Conservation (phyloP, 1,140 invertebrate genomes). For the Cylas formicarius region DNA sequence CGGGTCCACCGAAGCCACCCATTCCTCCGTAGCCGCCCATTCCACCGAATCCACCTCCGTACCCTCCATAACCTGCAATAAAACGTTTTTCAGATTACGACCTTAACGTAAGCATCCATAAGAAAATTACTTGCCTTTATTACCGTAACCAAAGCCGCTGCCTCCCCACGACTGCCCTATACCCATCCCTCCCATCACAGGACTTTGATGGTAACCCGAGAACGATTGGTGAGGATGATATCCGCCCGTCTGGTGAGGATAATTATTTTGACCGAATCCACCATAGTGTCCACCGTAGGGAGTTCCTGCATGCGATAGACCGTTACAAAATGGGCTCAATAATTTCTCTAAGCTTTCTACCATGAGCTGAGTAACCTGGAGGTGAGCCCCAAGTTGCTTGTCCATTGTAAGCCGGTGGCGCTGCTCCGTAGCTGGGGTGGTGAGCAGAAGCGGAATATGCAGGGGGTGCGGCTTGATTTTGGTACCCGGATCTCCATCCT, state of each 20-base stretch:
- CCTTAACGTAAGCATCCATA: conserved; percentile 7
- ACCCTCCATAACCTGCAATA: conserved; percentile 8
- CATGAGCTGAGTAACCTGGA: conserved; percentile 6
- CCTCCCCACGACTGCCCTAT: conserved; percentile 10
- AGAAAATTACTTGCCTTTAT: background rate
- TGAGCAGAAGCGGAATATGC: background rate
- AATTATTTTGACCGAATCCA: conserved; percentile 11
- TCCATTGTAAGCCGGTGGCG: conserved; percentile 17
- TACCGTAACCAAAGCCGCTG: conserved; percentile 11
- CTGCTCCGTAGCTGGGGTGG: conserved; percentile 12
- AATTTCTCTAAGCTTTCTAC: background rate
- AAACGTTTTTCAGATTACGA: background rate
- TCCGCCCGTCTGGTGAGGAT: conserved; percentile 7
- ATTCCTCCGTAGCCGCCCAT: conserved; percentile 11
- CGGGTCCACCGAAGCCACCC: conserved; percentile 18
- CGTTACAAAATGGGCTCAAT: no score
- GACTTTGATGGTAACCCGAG: conserved; percentile 20
- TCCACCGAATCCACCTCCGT: conserved; percentile 15
- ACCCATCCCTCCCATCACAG: conserved; percentile 8
- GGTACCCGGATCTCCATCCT: conserved; percentile 20
- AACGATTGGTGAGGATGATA: conserved; percentile 14
- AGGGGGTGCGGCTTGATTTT: conserved; percentile 9
- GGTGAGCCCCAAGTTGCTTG: conserved; percentile 9
- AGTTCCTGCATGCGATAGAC: no score
- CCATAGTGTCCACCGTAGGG: conserved; percentile 1